Evolutionary conservation across 2,888 invertebrate genomes (phyloP).

Genomic region (Alloscopus bannaensis): DNA sequence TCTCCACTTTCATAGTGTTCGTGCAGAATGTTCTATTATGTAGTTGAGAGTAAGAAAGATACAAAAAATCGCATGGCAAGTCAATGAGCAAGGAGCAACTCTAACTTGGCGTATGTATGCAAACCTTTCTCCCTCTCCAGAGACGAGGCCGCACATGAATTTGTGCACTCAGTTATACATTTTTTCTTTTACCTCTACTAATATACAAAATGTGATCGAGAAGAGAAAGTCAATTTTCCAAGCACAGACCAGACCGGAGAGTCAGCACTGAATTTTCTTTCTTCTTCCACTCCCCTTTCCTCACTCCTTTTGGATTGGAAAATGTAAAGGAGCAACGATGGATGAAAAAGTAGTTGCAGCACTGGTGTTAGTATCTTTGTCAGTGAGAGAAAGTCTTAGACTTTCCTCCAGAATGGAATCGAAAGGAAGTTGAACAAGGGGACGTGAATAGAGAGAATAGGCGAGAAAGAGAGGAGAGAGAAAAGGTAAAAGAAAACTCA

Average conservation of each 20-base stretch:
- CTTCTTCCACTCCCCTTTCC: no score
- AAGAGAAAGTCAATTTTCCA: constrained; percentile 58
- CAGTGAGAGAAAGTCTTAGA: constrained; percentile 20
- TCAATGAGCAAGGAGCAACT: neutral
- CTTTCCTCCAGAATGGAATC: no score
- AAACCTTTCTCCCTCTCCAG: constrained; percentile 31
- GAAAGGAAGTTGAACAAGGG: neutral
- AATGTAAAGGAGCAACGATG: constrained; percentile 21
- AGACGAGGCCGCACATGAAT: constrained; percentile 22
- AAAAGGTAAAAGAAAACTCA: neutral
- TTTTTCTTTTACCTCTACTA: no score
- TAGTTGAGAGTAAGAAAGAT: constrained; percentile 12
- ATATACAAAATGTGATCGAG: constrained; percentile 47
- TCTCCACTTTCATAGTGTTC: constrained; percentile 2
- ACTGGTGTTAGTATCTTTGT: constrained; percentile 24
- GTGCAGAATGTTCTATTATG: constrained; percentile 38
- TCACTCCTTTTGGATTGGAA: constrained; percentile 17
- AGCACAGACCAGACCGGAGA: constrained; percentile 34
- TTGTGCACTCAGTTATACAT: neutral
- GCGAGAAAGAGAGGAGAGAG: neutral
- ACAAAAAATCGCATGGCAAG: neutral
- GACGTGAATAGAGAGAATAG: neutral
- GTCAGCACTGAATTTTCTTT: constrained; percentile 31
- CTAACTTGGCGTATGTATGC: no score
- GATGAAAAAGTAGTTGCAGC: constrained; percentile 34